These are phyloP conservation scores for Asarcornis scutulata DNA, from an alignment of 2,113 vertebrate species.

Conservation along the genomic window DNA sequence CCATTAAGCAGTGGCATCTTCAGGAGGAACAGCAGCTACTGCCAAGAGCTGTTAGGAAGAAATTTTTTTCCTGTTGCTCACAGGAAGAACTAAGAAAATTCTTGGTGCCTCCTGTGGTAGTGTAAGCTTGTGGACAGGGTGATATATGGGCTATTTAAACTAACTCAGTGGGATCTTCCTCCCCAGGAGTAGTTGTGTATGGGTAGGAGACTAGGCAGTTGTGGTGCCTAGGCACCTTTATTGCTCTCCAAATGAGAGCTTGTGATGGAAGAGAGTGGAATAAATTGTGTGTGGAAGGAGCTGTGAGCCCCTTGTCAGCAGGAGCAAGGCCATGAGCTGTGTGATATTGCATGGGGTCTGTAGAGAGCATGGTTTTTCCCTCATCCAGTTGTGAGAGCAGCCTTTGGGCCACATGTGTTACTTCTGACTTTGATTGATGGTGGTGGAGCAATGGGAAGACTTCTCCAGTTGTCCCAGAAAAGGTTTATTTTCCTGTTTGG, in stretches of 20 bases:
- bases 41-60: background rate
- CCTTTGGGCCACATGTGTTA: too few species aligned
- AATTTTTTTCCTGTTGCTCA: background rate
- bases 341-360: fast-evolving
- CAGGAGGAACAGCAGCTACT: background rate
- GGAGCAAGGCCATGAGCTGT: background rate
- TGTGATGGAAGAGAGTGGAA: background rate
- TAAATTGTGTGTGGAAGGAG: background rate
- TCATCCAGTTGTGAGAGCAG: fast-evolving
- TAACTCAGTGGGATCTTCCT: background rate
- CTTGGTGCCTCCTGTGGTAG: background rate
- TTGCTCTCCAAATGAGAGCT: fast-evolving
- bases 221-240: fast-evolving
- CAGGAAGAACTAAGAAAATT: background rate
- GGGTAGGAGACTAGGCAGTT: background rate
- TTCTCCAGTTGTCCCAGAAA: background rate
- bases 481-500: background rate
- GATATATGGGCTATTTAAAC: background rate
- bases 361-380: fast-evolving
- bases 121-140: background rate
- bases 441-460: background rate
- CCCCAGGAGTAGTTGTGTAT: fast-evolving
- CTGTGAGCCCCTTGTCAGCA: background rate
- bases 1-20: background rate
- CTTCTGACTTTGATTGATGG: background rate